A percentile compares a stretch with the other conserved stretches of the same genome.
phyloP scores from a whole-genome alignment of 2,797 vertebrate species.

The Tolypeutes matacus region DNA sequence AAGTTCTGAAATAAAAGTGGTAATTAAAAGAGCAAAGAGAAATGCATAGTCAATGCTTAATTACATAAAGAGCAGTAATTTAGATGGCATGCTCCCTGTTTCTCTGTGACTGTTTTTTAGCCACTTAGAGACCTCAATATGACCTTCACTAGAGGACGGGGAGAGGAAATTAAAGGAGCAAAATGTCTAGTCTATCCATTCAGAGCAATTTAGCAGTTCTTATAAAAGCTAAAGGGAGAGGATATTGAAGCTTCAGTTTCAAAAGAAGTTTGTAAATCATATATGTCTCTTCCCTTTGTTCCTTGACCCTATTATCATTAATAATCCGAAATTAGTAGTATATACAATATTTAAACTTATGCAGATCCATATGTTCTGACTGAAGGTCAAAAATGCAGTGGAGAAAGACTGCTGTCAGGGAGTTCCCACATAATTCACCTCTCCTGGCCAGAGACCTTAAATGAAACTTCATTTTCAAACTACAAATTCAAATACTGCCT shows the following conservation, averaged over 20 bases:
- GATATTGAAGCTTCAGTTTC: not conserved
- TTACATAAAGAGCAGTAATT: not conserved
- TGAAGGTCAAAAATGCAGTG: not conserved
- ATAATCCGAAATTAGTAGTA: not conserved
- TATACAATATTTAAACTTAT: not conserved
- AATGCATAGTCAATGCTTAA: not conserved
- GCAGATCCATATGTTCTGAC: not conserved
- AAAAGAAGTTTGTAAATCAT: not conserved
- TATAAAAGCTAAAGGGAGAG: not conserved
- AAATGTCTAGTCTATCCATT: not conserved
- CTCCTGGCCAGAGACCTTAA: not conserved
- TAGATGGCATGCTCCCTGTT: not conserved
- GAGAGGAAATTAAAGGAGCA: not conserved
- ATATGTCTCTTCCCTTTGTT: not conserved
- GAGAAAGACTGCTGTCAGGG: not conserved
- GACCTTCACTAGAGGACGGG: not conserved
- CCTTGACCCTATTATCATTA: not conserved
- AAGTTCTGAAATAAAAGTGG: slow-evolving; percentile 25
- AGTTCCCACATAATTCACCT: not conserved
- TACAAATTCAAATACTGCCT: not conserved
- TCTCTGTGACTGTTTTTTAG: not conserved
- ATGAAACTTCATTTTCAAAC: slow-evolving; percentile 45
- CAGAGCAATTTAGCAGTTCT: not conserved
- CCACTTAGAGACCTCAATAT: not conserved
- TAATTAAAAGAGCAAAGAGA: slow-evolving; percentile 48